These are phyloP conservation scores for Alectoris magna DNA, from an alignment of 2,797 vertebrate species.

Conservation along the genomic window DNA sequence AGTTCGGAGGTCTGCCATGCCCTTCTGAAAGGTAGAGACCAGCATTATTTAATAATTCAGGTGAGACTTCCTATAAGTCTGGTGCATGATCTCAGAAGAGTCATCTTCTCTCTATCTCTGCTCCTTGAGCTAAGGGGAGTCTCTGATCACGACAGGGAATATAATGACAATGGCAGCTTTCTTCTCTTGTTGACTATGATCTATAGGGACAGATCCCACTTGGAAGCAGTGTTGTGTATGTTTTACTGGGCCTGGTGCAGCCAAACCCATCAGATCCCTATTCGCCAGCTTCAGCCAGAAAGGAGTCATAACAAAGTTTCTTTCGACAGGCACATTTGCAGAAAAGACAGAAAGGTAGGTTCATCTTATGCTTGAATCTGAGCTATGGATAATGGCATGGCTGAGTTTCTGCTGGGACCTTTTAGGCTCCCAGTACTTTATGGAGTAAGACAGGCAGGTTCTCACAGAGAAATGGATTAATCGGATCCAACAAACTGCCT, in stretches of 20 bases:
- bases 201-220: fast-evolving
- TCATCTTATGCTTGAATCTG: neutral
- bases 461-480: neutral
- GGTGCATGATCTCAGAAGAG: neutral
- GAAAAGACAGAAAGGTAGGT: neutral
- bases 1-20: neutral
- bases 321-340: neutral
- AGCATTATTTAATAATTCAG: neutral
- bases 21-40: neutral
- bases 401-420: neutral
- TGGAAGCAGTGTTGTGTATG: neutral
- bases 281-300: neutral
- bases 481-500: neutral
- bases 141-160: neutral
- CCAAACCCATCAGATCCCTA: neutral
- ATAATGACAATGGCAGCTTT: neutral
- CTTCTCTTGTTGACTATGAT: neutral
- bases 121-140: fast-evolving
- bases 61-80: neutral
- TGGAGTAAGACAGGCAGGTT: neutral
- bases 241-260: neutral
- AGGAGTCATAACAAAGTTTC: neutral
- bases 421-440: neutral
- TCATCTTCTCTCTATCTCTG: neutral
- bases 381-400: fast-evolving